Conservation (phyloP, 2,113 vertebrate species). For the Saccopteryx leptura region DNA sequence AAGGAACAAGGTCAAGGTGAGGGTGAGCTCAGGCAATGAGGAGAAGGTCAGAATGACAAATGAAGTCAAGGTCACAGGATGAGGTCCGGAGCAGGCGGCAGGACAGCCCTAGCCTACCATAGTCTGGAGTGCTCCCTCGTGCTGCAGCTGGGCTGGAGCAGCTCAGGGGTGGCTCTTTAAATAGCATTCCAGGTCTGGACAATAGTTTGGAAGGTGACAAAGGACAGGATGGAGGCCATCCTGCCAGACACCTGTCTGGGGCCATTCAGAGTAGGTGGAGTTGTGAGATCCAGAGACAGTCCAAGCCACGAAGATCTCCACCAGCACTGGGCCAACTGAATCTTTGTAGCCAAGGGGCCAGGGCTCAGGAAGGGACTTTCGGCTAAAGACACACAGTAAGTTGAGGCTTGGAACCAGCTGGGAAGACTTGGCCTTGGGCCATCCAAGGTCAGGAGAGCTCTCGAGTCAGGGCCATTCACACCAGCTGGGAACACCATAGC, state of each 20-base stretch:
- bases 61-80: not conserved
- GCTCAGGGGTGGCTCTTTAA: conserved; percentile 42
- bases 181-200: conserved; percentile 52
- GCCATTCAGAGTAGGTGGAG: not conserved
- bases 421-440: not conserved
- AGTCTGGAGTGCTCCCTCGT: not conserved
- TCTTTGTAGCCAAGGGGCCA: not conserved
- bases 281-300: not conserved
- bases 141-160: not conserved
- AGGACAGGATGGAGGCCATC: conserved; percentile 48
- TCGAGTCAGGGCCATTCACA: not conserved
- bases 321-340: not conserved
- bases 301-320: conserved; percentile 22
- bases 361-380: not conserved
- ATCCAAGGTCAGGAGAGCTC: not conserved
- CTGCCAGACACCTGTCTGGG: conserved; percentile 67
- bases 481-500: not conserved
- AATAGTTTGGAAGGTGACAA: conserved; percentile 57
- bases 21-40: conserved; percentile 40
- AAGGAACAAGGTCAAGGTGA: not conserved
- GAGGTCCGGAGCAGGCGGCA: not conserved
- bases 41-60: not conserved
- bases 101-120: conserved; percentile 75
- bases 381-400: not conserved
- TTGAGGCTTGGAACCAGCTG: not conserved